Conservation (phyloP, 2,113 vertebrate species). For the Oostethus manadensis region DNA sequence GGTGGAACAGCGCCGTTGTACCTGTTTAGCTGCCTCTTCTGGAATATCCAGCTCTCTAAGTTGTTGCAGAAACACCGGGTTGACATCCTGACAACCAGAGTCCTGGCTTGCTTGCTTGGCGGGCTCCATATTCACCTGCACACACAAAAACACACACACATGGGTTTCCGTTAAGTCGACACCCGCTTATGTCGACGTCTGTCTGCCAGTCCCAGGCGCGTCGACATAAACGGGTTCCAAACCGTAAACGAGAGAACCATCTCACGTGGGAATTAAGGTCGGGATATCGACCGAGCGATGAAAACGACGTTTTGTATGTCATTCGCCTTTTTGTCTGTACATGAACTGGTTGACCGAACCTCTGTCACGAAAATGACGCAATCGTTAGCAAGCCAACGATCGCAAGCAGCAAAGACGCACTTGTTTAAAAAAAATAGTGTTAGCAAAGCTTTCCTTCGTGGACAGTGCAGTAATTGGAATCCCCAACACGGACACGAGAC, state of each 20-base stretch:
- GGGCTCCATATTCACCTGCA: constrained; percentile 65
- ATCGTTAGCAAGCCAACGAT: not conserved
- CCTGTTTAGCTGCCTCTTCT: constrained; percentile 78
- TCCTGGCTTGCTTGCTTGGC: constrained; percentile 60
- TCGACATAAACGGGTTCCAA: too few relatives aligned
- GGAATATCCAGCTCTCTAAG: constrained; percentile 77
- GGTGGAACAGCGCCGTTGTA: constrained; percentile 13
- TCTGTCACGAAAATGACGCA: not conserved
- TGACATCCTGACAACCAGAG: constrained; percentile 64
- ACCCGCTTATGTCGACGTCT: too few relatives aligned
- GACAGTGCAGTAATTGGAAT: too few relatives aligned
- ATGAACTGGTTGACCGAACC: too few relatives aligned
- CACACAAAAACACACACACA: not conserved
- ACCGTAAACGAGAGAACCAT: too few relatives aligned
- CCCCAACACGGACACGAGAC: too few relatives aligned
- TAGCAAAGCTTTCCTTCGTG: not conserved
- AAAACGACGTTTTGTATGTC: too few relatives aligned
- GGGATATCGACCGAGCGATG: too few relatives aligned
- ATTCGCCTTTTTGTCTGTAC: too few relatives aligned
- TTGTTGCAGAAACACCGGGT: constrained; percentile 74
- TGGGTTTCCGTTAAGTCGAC: too few relatives aligned
- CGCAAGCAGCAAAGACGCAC: not conserved
- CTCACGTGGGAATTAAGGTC: too few relatives aligned
- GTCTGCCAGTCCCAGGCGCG: too few relatives aligned
- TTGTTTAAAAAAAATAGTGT: not conserved